These are phyloP conservation scores for Melanerpes formicivorus DNA, from an alignment of 2,113 vertebrate genomes.

Conservation along the genomic window DNA sequence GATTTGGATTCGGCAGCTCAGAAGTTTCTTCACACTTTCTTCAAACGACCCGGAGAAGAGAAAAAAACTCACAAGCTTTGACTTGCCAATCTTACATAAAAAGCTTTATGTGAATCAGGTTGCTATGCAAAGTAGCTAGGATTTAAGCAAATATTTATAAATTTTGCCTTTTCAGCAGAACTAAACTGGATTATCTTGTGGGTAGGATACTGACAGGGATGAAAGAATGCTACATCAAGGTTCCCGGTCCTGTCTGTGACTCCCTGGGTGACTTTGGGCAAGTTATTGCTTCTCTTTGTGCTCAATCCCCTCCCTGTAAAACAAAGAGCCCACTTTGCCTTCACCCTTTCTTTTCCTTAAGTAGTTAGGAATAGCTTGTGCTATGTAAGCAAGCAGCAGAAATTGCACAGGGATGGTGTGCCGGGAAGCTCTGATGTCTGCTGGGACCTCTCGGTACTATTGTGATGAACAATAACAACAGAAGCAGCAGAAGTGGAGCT, in stretches of 20 bases:
- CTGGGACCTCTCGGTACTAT: not conserved
- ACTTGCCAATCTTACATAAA: constrained; percentile 16
- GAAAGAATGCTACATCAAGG: not conserved
- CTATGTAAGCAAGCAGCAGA: rapidly evolving
- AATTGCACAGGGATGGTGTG: rapidly evolving
- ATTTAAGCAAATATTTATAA: constrained; percentile 48
- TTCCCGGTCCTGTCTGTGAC: not conserved
- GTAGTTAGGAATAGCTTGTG: not conserved
- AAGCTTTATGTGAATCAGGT: not conserved
- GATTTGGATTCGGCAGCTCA: constrained; percentile 57
- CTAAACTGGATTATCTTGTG: constrained; percentile 30
- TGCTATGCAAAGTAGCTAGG: constrained; percentile 45
- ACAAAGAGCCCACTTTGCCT: not conserved
- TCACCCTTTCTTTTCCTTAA: not conserved
- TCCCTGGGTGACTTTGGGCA: not conserved
- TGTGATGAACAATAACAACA: not conserved
- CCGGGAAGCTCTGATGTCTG: not conserved
- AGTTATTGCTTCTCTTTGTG: constrained; percentile 30
- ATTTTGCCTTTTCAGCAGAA: constrained; percentile 52
- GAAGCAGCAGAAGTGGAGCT: not conserved
- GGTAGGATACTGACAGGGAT: constrained; percentile 32
- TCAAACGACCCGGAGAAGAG: constrained; percentile 1
- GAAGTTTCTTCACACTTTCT: constrained; percentile 61
- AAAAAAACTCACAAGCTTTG: constrained; percentile 22
- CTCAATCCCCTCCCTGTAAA: not conserved